phyloP scores from a whole-genome alignment of 2,797 vertebrate genomes.

The Coilia nasus region DNA sequence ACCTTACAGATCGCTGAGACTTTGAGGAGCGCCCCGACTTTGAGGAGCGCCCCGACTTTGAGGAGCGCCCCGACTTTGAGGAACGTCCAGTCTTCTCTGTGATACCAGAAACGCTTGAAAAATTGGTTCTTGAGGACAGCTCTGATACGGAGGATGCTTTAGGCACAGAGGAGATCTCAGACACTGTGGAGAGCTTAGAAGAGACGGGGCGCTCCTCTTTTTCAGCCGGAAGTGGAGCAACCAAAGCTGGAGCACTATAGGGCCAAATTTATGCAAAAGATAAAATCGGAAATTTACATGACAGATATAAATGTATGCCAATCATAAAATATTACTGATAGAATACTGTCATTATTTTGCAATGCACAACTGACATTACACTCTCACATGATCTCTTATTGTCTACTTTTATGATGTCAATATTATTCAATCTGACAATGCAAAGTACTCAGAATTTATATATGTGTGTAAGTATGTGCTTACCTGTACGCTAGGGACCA shows the following conservation, averaged over 20 bases:
- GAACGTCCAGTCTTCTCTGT: conserved; percentile 50
- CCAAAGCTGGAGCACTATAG: conserved; percentile 22
- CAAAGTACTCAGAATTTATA: background rate
- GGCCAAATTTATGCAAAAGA: background rate
- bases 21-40: conserved; percentile 25
- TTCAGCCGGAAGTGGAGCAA: conserved; percentile 23
- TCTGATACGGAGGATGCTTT: conserved; percentile 64
- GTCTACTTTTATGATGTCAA: background rate
- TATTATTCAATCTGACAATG: background rate
- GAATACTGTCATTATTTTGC: background rate
- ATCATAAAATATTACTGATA: background rate
- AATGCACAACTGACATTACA: background rate
- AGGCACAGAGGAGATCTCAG: conserved; percentile 62
- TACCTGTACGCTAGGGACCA: conserved; percentile 54
- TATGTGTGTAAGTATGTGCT: conserved; percentile 47
- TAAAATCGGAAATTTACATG: background rate
- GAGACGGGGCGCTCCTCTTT: conserved; percentile 42
- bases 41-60: conserved; percentile 22
- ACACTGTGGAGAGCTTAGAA: conserved; percentile 57
- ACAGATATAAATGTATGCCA: background rate
- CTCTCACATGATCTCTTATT: background rate
- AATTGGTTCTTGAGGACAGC: conserved; percentile 57
- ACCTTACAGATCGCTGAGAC: conserved; percentile 10
- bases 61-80: conserved; percentile 47
- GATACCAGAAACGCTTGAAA: conserved; percentile 59